Conservation (phyloP, 2,888 invertebrate species). For the Phoenoteleia sp. region DNA sequence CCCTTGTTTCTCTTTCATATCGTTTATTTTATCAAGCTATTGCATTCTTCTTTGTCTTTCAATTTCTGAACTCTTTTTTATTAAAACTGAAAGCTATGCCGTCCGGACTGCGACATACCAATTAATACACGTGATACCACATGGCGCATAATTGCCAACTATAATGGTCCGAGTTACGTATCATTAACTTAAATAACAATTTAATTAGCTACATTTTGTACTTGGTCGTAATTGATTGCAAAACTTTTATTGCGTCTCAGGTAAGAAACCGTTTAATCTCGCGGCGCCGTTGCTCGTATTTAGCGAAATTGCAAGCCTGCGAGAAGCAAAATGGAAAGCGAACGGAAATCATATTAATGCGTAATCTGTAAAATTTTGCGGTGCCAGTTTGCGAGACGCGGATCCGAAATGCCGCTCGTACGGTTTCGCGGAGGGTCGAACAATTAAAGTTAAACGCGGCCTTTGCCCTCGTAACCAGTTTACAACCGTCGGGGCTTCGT, state of each 20-base stretch:
- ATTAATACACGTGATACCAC: neutral
- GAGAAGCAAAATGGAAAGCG: conserved; percentile 48
- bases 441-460: conserved; percentile 84
- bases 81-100: neutral
- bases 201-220: neutral
- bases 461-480: conserved; percentile 77
- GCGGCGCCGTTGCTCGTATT: neutral
- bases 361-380: conserved; percentile 78
- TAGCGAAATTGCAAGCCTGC: neutral
- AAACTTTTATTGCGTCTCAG: conserved; percentile 5
- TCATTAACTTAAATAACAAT: neutral
- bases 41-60: conserved; percentile 67
- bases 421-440: conserved; percentile 81
- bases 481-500: conserved; percentile 79
- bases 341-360: conserved; percentile 78
- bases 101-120: neutral
- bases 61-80: neutral
- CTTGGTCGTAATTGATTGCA: neutral
- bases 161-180: neutral
- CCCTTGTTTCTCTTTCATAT: conserved; percentile 78
- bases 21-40: conserved; percentile 79
- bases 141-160: neutral
- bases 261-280: conserved; percentile 3
- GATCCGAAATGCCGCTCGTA: conserved; percentile 78
- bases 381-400: conserved; percentile 76